Conservation (phyloP, 2,888 invertebrate genomes). For the Yponomeuta cagnagella region DNA sequence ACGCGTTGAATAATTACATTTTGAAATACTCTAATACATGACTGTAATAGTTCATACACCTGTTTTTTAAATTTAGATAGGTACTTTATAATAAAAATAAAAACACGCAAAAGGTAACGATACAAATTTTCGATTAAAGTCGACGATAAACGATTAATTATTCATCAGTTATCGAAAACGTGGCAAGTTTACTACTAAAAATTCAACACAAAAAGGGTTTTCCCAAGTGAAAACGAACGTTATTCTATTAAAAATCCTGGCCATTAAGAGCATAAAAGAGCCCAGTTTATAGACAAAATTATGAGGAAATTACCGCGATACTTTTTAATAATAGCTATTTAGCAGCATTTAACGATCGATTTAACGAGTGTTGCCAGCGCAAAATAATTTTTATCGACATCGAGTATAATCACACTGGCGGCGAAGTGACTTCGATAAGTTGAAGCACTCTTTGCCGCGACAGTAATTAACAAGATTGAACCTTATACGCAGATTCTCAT, state of each 20-base stretch:
- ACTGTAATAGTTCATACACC: too few species aligned
- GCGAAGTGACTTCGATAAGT: constrained; percentile 18
- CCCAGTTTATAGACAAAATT: constrained; percentile 19
- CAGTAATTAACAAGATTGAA: constrained; percentile 12
- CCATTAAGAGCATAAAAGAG: constrained; percentile 6
- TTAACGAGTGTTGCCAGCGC: constrained; percentile 23
- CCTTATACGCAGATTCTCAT: not conserved
- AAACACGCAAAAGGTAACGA: too few species aligned
- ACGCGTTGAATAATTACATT: too few species aligned
- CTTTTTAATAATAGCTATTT: constrained; percentile 22
- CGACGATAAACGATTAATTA: too few species aligned
- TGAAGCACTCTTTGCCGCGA: constrained; percentile 11
- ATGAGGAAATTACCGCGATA: constrained; percentile 20
- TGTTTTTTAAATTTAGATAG: too few species aligned
- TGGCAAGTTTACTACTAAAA: not conserved
- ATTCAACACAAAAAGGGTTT: not conserved
- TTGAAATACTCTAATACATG: too few species aligned
- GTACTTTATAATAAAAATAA: too few species aligned
- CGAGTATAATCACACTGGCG: constrained; percentile 18
- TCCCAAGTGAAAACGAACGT: not conserved
- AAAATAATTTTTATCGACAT: constrained; percentile 22
- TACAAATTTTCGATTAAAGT: too few species aligned
- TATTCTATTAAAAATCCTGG: not conserved
- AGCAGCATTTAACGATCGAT: constrained; percentile 22
- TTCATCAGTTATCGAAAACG: not conserved